A percentile compares a stretch with the other conserved stretches of the same genome.
phyloP scores from a whole-genome alignment of 2,888 invertebrate species.

The Dugesia japonica region DNA sequence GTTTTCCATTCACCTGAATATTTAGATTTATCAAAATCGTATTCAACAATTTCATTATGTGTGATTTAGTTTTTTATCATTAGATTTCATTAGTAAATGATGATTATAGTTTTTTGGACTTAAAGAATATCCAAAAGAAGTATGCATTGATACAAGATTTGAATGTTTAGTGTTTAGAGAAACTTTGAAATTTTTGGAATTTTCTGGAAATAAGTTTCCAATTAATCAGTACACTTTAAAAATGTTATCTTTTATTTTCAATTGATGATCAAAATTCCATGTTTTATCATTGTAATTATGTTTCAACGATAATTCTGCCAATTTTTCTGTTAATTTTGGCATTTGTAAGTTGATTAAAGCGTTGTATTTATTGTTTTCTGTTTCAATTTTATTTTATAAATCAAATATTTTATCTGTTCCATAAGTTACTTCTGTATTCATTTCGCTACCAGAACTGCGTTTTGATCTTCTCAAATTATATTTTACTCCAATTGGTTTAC shows the following conservation, averaged over 20 bases:
- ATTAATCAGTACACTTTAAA: background rate
- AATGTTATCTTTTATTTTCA: background rate
- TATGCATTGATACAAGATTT: background rate
- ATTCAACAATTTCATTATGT: background rate
- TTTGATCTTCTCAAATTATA: background rate
- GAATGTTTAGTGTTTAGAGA: background rate
- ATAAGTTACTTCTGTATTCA: background rate
- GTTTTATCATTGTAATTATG: background rate
- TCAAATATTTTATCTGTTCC: background rate
- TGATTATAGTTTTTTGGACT: background rate
- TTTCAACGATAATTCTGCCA: constrained; percentile 5
- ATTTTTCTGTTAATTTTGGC: background rate
- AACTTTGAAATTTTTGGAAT: background rate
- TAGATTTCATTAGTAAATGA: background rate
- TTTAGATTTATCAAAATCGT: background rate
- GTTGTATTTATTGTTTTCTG: background rate
- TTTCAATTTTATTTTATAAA: background rate
- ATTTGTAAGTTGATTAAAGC: background rate
- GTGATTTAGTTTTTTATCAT: background rate
- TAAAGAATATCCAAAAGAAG: background rate
- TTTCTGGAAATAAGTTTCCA: background rate
- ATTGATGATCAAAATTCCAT: background rate
- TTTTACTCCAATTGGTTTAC: background rate
- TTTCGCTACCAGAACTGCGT: background rate
- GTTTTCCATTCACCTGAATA: background rate